phyloP scores from a whole-genome alignment of 1,140 invertebrate genomes.

The Drosophila lowei region DNA sequence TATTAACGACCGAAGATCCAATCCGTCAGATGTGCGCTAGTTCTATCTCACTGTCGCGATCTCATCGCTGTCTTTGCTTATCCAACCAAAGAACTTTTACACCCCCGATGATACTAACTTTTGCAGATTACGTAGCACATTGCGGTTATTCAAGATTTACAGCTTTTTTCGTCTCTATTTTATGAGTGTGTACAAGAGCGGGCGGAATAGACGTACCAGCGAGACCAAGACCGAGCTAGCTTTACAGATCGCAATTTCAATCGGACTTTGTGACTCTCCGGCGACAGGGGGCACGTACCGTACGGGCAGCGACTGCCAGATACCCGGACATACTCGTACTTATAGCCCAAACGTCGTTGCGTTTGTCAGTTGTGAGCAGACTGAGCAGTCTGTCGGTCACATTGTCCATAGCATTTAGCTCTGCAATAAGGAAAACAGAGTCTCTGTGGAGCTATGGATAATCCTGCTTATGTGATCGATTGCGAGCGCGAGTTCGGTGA shows the following conservation, averaged over 20 bases:
- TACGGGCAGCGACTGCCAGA: not conserved
- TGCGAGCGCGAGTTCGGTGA: slow-evolving; percentile 65
- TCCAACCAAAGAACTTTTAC: slow-evolving; percentile 9
- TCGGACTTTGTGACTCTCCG: slow-evolving; percentile 46
- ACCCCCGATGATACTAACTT: slow-evolving; percentile 26
- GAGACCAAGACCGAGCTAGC: not conserved
- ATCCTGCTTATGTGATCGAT: slow-evolving; percentile 62
- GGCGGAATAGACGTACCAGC: too few relatives aligned
- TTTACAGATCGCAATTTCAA: slow-evolving; percentile 53
- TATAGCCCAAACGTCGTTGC: slow-evolving; percentile 13
- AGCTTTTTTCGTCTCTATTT: not conserved
- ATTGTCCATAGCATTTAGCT: not conserved
- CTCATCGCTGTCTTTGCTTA: not conserved
- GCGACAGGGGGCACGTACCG: slow-evolving; percentile 25
- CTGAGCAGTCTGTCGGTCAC: slow-evolving; percentile 21
- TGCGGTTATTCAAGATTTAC: slow-evolving; percentile 45
- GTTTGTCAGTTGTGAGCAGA: slow-evolving; percentile 42
- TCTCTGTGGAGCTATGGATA: slow-evolving; percentile 52
- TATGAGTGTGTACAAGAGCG: slow-evolving; percentile 1
- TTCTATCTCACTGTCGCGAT: slow-evolving; percentile 7
- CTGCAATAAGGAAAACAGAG: not conserved
- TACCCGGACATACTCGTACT: slow-evolving; percentile 22
- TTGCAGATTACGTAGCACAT: slow-evolving; percentile 27
- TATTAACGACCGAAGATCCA: too few relatives aligned
- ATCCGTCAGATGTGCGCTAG: too few relatives aligned